Percentiles rank a stretch among this genome's conserved stretches.
Evolutionary conservation across 2,888 invertebrate genomes (phyloP).

Genomic region (Ochropleura leucogaster): DNA sequence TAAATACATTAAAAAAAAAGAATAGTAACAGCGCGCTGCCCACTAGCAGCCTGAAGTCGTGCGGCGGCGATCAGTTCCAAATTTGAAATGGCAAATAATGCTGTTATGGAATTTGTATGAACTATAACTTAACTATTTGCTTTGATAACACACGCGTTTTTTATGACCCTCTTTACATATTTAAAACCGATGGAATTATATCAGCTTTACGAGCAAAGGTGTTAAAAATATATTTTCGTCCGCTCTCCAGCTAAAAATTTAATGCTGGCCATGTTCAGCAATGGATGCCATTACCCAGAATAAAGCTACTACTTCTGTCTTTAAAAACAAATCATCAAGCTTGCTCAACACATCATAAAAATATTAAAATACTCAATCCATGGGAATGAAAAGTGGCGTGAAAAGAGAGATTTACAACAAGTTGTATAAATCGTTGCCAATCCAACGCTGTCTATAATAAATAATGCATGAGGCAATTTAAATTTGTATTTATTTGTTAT

Average conservation of each 20-base stretch:
- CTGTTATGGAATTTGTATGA: no score
- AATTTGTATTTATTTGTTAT: slow-evolving; percentile 68
- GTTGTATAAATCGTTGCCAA: slow-evolving; percentile 59
- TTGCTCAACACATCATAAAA: slow-evolving; percentile 43
- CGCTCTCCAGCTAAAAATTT: background rate
- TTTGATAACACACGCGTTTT: no score
- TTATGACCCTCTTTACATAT: no score
- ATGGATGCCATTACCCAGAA: background rate
- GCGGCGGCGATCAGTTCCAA: no score
- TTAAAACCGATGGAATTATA: no score
- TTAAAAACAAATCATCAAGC: background rate
- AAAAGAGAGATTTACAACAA: slow-evolving; percentile 62
- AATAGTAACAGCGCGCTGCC: no score
- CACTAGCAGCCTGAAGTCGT: no score
- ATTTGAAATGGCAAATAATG: no score
- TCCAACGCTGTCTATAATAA: slow-evolving; percentile 41
- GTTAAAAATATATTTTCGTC: no score
- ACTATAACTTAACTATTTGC: no score
- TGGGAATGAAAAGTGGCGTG: slow-evolving; percentile 39
- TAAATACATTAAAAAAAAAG: no score
- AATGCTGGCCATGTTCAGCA: background rate
- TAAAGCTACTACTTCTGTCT: background rate
- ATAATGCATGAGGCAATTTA: slow-evolving; percentile 63
- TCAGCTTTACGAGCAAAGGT: no score
- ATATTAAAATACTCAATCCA: slow-evolving; percentile 31